Base-by-base conservation (phyloP, 2,888 invertebrate genomes). In the Isotomurus palustris region DNA sequence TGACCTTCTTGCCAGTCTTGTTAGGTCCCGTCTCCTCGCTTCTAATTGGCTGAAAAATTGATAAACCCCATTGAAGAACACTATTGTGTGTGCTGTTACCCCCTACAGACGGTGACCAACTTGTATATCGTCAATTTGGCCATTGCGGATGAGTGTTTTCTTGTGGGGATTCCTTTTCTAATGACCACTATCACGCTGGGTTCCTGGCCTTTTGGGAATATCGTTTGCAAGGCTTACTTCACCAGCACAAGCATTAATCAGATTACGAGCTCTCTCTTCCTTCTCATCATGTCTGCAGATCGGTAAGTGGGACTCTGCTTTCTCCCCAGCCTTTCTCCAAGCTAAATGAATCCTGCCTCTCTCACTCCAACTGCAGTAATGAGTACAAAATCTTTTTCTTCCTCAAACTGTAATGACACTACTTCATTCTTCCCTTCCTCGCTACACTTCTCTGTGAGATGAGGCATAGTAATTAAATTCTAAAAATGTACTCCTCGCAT, bases 111-210 rank as follows among this genome's bases (percentile, higher is more conserved):
- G 0, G 91, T 92, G 36, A 92, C 92, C 64, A 92, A 93, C 74
- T 88, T 89, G 82, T 92, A 92, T 76, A 91, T 93, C 70, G 84
- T 91, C n/a, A 93, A 93, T 76, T 77, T 93, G 69, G 92, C 92
- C 5, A 43, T 43, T 4, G 43, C 43, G 24, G 43, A 43, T 24
- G 43, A 43, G 14, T 43, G 43, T 73, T 93, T 91, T 73, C 80
- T 93, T 2, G 88, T 91, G 56, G 91, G 92, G 2, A 88, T 93
- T 69, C 92, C 92, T 0, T 90, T 93, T 73, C 80, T 93, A n/a
- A 83, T 92, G 38, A 84, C 86, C 28, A 93, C 92, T 1, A 88
- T 91, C 82, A 81, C 83, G 25, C 77, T 86, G 41, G 82, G 86
- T 45, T 83, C 84, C 49, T 93, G 92, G 92, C 86, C 87, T 1